Conservation (phyloP, 2,888 invertebrate genomes). For the Geophilus truncorum region DNA sequence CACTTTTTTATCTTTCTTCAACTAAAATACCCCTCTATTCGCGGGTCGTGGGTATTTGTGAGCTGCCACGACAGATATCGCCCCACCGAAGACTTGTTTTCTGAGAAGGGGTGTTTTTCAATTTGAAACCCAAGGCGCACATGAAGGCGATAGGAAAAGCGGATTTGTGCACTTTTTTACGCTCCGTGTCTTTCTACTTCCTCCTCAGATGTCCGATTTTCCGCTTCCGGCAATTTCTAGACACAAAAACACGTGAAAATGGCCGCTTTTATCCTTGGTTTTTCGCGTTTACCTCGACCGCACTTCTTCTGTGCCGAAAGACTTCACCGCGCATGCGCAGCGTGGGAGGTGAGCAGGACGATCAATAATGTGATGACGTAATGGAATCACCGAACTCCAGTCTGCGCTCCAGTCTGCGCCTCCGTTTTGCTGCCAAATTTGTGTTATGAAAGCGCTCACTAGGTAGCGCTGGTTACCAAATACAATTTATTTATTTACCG, state of each 20-base stretch:
- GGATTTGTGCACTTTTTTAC: not conserved
- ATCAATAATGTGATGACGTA: not conserved
- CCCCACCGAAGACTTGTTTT: slow-evolving; percentile 95
- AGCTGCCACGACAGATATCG: slow-evolving; percentile 68
- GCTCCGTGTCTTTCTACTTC: too few relatives aligned
- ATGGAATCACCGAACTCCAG: not conserved
- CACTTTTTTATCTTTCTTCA: not conserved
- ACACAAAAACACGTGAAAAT: not conserved
- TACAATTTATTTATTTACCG: too few relatives aligned
- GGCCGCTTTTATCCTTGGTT: not conserved
- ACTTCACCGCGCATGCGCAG: not conserved
- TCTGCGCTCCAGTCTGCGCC: not conserved
- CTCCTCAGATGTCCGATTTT: too few relatives aligned
- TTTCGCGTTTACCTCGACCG: not conserved
- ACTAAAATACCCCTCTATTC: too few relatives aligned
- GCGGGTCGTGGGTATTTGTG: not conserved
- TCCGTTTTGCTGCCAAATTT: not conserved
- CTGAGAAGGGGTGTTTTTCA: slow-evolving; percentile 94
- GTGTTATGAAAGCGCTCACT: too few relatives aligned
- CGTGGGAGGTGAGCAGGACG: not conserved
- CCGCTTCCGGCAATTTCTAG: too few relatives aligned
- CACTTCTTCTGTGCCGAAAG: not conserved
- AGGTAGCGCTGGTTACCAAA: too few relatives aligned
- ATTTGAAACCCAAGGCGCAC: slow-evolving; percentile 93
- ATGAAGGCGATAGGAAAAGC: slow-evolving; percentile 57